Evolutionary conservation across 2,113 vertebrate genomes (phyloP).

Genomic region (Pseudopipra pipra): DNA sequence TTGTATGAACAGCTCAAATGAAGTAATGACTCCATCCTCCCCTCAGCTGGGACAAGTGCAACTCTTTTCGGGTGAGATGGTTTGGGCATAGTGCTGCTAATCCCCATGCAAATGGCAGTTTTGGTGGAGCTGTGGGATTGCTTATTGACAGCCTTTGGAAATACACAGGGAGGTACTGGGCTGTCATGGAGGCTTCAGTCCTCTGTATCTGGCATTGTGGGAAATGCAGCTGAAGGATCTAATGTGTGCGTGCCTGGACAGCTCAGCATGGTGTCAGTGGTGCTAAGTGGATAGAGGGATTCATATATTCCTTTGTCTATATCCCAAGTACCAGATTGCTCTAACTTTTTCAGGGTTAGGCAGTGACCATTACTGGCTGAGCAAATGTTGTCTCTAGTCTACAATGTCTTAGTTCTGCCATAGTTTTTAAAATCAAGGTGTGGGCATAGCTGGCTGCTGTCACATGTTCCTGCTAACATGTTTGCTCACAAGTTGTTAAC

Average conservation of each 20-base stretch:
- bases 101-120: not conserved
- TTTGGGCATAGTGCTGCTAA: not conserved
- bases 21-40: not conserved
- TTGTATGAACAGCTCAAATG: not conserved
- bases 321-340: not conserved
- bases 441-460: not conserved
- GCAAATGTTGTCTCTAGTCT: not conserved
- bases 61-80: fast-evolving
- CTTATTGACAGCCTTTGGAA: not conserved
- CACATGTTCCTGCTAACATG: fast-evolving
- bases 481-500: not conserved
- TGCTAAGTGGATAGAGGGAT: not conserved
- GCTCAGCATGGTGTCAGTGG: not conserved
- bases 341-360: not conserved
- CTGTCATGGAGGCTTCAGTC: fast-evolving
- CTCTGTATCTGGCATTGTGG: not conserved
- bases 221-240: not conserved
- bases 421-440: not conserved
- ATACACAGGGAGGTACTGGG: not conserved
- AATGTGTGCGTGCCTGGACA: fast-evolving
- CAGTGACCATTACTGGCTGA: not conserved
- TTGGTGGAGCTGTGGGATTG: not conserved
- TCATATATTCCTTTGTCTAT: not conserved
- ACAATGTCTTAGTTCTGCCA: not conserved
- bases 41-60: fast-evolving